Conservation (phyloP, 2,113 vertebrate genomes). For the Callorhinus ursinus region DNA sequence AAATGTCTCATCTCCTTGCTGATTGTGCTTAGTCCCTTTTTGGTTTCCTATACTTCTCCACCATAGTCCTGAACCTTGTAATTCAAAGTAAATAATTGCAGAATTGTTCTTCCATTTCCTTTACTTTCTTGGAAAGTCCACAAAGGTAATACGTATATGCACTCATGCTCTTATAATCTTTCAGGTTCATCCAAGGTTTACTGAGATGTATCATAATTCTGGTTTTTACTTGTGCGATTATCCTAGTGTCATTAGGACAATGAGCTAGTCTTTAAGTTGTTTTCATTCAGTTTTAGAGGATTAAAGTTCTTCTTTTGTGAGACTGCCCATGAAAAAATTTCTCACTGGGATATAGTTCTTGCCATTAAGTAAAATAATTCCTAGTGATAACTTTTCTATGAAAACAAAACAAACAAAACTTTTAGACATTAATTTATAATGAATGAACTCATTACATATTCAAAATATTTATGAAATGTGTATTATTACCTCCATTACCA, state of each 20-base stretch:
- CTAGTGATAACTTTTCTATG: background rate
- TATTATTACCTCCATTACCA: background rate
- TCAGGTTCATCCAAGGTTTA: background rate
- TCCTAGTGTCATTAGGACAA: background rate
- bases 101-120: background rate
- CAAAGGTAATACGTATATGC: background rate
- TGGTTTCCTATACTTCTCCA: background rate
- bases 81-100: background rate
- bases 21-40: background rate
- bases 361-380: background rate
- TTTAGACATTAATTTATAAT: background rate
- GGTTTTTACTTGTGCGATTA: background rate
- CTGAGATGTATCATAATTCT: background rate
- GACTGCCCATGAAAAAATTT: background rate
- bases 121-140: background rate
- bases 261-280: background rate
- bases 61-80: background rate
- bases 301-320: background rate
- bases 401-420: background rate
- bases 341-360: background rate
- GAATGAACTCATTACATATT: background rate
- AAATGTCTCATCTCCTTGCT: background rate
- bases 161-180: background rate
- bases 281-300: background rate
- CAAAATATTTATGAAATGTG: background rate